Percentiles rank a stretch among this genome's conserved stretches.
These are phyloP conservation scores for Crioceris asparagi DNA, from an alignment of 2,888 invertebrate species.

Conservation along the genomic window DNA sequence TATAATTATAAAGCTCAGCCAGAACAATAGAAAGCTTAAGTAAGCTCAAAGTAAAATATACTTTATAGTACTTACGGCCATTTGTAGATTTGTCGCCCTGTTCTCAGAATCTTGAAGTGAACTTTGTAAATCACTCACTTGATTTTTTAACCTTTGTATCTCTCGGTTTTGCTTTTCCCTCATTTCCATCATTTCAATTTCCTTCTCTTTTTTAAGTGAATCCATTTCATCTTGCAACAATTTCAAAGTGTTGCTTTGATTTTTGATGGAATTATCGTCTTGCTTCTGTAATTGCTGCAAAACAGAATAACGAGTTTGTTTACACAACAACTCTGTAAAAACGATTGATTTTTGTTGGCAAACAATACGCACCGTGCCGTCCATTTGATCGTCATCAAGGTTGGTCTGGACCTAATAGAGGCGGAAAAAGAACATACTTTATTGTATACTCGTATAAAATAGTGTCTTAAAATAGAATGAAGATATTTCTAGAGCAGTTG, in stretches of 20 bases:
- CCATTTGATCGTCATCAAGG: conserved; percentile 12
- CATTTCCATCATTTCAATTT: conserved; percentile 1
- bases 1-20: too few relatives aligned
- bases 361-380: too few relatives aligned
- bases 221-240: conserved; percentile 23
- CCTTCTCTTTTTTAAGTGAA: conserved; percentile 2
- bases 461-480: too few relatives aligned
- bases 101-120: conserved; percentile 27
- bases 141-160: conserved; percentile 27
- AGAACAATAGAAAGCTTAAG: conserved; percentile 1
- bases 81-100: conserved; percentile 30
- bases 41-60: not conserved
- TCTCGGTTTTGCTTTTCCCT: conserved; percentile 13
- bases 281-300: too few relatives aligned
- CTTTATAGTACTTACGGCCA: conserved; percentile 28
- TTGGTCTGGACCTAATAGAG: conserved; percentile 17
- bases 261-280: conserved; percentile 23
- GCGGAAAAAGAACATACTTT: too few relatives aligned
- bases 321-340: too few relatives aligned
- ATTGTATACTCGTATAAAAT: too few relatives aligned
- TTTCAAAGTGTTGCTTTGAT: conserved; percentile 22
- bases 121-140: conserved; percentile 28
- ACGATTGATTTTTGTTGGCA: too few relatives aligned
- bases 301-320: not conserved
- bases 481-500: too few relatives aligned